These are phyloP conservation scores for Dasypus novemcinctus DNA, from an alignment of 2,113 vertebrate genomes.

Conservation along the genomic window DNA sequence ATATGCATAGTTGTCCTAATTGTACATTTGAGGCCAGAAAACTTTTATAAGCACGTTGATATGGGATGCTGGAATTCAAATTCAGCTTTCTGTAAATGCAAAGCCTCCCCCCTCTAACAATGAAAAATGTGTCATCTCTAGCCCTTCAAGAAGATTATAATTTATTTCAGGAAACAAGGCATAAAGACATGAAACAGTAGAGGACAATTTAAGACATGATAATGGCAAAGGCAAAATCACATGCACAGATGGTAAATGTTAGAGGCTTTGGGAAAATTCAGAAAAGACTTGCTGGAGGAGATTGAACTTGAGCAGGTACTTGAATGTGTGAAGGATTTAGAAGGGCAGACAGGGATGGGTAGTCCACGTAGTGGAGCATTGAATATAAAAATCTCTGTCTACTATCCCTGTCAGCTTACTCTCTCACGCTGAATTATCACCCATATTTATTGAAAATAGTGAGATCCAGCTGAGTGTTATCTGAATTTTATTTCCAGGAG, in stretches of 20 bases:
- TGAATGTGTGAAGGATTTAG: no score
- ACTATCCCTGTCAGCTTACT: rapidly evolving
- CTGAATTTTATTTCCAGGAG: background rate
- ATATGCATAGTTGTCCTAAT: rapidly evolving
- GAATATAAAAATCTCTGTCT: background rate
- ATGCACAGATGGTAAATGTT: background rate
- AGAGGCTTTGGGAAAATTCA: background rate
- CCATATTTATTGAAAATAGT: background rate
- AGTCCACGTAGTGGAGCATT: rapidly evolving
- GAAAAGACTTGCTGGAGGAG: background rate
- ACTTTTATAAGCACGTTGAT: background rate
- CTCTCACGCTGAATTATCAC: background rate
- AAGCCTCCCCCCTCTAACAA: rapidly evolving
- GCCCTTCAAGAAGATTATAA: background rate
- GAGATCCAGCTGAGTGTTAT: background rate
- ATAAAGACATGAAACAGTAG: background rate
- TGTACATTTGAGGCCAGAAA: background rate
- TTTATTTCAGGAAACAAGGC: background rate
- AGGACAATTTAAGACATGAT: background rate
- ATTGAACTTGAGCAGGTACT: background rate
- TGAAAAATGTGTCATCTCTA: background rate
- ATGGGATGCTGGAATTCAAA: background rate
- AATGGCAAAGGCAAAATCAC: background rate
- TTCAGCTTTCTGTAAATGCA: background rate
- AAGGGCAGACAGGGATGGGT: rapidly evolving